Base-by-base conservation (phyloP, 1,140 invertebrate genomes). In the Heliconius hewitsoni region DNA sequence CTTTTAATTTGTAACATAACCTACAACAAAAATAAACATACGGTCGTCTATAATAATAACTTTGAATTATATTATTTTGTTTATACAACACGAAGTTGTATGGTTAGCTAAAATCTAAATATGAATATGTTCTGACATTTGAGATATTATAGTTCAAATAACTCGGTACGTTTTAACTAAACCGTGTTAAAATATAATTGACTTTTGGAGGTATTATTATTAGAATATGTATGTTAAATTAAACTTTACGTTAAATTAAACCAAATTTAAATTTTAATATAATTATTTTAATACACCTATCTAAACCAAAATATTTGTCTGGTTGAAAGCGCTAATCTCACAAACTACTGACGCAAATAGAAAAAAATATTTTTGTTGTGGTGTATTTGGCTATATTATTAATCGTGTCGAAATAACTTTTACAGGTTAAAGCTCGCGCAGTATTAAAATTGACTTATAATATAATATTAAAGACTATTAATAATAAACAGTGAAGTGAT, bases 51-150 rank as follows among this genome's bases (percentile, higher is more conserved):
- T 66, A 66, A 66, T 66, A 66, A 66, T 16, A 66, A 66, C 60
- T 30, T 66, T 66, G 2, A 23, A 60, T 60, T 23, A 27, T 23
- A 60, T 60, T 60, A 60, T 60, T 60, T 60, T 60, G 27, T 13
- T 66, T 13, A 30, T 66, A 66, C 60, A 66, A 66, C 60, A 66
- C 60, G 23, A 30, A 66, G 60, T 66, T 66, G 60, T 66, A 66
- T 30, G 60, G 30, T 66, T 66, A 66, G 30, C 27, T 66, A 16
- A 66, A 27, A 66, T 66, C 27, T 66, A 66, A 66, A 66, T 66
- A 66, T 66, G 60, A 66, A 66, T 66, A 27, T 66, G 30, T 66
- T 27, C 27, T 30, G 60, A 66, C 60, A 66, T 66, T 66, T 66
- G 23, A 66, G 27, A 66, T 66, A 66, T 9, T 4, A 66, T 66